These are phyloP conservation scores for Caenorhabditis macrosperma DNA, from an alignment of 2,888 invertebrate species.

Conservation along the genomic window DNA sequence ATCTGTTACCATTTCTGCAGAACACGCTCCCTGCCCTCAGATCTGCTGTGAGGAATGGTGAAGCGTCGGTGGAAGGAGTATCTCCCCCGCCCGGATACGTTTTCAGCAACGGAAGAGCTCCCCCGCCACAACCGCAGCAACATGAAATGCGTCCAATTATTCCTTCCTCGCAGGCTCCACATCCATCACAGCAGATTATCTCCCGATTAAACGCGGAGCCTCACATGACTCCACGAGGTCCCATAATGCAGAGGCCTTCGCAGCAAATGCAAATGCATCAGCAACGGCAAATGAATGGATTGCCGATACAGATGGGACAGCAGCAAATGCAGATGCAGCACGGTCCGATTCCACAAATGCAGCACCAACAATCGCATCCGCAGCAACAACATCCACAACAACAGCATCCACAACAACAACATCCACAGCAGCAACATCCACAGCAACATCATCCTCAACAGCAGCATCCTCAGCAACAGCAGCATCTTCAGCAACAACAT, in stretches of 20 bases:
- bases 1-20: slow-evolving; percentile 93
- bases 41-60: slow-evolving; percentile 80
- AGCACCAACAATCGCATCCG: slow-evolving; percentile 10
- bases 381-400: slow-evolving; percentile 24
- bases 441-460: slow-evolving; percentile 16
- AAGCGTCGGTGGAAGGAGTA: slow-evolving; percentile 92
- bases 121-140: slow-evolving; percentile 9
- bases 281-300: background rate
- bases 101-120: slow-evolving; percentile 32
- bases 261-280: background rate
- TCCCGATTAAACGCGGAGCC: slow-evolving; percentile 7
- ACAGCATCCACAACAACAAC: slow-evolving; percentile 8
- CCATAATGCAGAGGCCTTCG: slow-evolving; percentile 4
- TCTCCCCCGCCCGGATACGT: slow-evolving; percentile 81
- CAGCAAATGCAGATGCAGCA: background rate
- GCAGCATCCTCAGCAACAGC: slow-evolving; percentile 4
- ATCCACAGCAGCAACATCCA: slow-evolving; percentile 13
- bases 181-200: slow-evolving; percentile 15
- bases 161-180: background rate
- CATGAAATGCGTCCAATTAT: background rate
- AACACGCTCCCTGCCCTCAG: slow-evolving; percentile 68
- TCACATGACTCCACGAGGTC: background rate
- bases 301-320: background rate
- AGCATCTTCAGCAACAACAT: slow-evolving; percentile 6
- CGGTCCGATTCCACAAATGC: background rate